Conservation (phyloP, 2,888 invertebrate species). For the Cyclophora albipunctata region DNA sequence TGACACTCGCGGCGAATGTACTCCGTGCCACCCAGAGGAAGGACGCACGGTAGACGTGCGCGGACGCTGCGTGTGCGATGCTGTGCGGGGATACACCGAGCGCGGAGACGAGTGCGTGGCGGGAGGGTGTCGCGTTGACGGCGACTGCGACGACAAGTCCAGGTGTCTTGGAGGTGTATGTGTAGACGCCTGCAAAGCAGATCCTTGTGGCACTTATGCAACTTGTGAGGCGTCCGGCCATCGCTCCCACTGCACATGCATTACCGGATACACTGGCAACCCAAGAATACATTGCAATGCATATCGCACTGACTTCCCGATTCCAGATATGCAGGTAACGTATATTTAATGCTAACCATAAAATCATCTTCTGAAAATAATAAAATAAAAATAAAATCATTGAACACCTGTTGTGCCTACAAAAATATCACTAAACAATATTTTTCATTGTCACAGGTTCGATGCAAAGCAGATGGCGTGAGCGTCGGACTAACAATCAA, state of each 20-base stretch:
- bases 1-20: conserved; percentile 85
- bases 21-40: conserved; percentile 80
- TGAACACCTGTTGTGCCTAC: not conserved
- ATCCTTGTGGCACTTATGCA: conserved; percentile 84
- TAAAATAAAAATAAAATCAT: not conserved
- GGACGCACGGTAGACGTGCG: conserved; percentile 85
- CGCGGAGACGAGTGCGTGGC: conserved; percentile 87
- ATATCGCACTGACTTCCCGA: conserved; percentile 87
- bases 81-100: conserved; percentile 84
- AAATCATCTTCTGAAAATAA: not conserved
- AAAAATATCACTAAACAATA: not conserved
- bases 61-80: conserved; percentile 88
- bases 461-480: conserved; percentile 93
- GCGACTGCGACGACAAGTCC: conserved; percentile 84
- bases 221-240: conserved; percentile 86
- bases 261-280: conserved; percentile 84
- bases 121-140: conserved; percentile 81
- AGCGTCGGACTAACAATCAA: conserved; percentile 87
- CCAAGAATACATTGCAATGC: conserved; percentile 82
- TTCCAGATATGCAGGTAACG: conserved; percentile 83
- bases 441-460: conserved; percentile 69
- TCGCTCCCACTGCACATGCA: conserved; percentile 84
- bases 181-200: conserved; percentile 84
- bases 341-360: not conserved
- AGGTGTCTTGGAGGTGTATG: conserved; percentile 87